Percentiles rank a stretch among this genome's conserved stretches.
Conservation (phyloP, 2,797 vertebrate species). For the Erpetoichthys calabaricus region DNA sequence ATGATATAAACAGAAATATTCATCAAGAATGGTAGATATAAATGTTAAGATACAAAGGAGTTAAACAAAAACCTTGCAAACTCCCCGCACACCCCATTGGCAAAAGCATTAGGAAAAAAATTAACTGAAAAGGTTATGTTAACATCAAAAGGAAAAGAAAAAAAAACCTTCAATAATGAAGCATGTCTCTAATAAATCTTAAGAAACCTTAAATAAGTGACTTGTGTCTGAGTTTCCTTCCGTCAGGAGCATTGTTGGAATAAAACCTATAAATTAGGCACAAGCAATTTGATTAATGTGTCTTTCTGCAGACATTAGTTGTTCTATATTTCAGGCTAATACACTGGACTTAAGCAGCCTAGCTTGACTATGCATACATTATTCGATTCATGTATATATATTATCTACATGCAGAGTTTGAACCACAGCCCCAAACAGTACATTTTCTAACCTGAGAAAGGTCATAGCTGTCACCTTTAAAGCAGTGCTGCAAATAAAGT, state of each 20-base stretch:
- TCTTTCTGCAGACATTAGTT: slow-evolving; percentile 56
- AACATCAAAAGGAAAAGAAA: slow-evolving; percentile 7
- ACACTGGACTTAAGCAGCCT: slow-evolving; percentile 31
- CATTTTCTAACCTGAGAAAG: slow-evolving; percentile 39
- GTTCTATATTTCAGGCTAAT: slow-evolving; percentile 55
- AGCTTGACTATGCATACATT: slow-evolving; percentile 12
- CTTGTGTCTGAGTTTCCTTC: slow-evolving; percentile 35
- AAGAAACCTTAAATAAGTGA: slow-evolving; percentile 37
- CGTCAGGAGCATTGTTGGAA: slow-evolving; percentile 18
- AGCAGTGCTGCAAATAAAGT: slow-evolving; percentile 1
- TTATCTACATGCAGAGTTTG: slow-evolving; percentile 35
- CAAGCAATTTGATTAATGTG: slow-evolving; percentile 54
- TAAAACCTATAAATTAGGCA: slow-evolving; percentile 23
- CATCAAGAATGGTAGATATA: no score
- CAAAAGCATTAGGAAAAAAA: no score
- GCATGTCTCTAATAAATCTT: slow-evolving; percentile 27
- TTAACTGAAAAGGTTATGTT: no score
- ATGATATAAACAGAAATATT: no score
- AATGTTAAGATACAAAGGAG: no score
- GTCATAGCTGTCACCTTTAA: slow-evolving; percentile 47
- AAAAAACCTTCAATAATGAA: slow-evolving; percentile 38
- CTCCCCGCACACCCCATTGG: no score
- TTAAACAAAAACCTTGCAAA: no score
- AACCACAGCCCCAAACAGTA: slow-evolving; percentile 32
- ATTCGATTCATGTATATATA: slow-evolving; percentile 14